phyloP scores from a whole-genome alignment of 1,140 invertebrate species.

The Brachionus manjavacas region DNA sequence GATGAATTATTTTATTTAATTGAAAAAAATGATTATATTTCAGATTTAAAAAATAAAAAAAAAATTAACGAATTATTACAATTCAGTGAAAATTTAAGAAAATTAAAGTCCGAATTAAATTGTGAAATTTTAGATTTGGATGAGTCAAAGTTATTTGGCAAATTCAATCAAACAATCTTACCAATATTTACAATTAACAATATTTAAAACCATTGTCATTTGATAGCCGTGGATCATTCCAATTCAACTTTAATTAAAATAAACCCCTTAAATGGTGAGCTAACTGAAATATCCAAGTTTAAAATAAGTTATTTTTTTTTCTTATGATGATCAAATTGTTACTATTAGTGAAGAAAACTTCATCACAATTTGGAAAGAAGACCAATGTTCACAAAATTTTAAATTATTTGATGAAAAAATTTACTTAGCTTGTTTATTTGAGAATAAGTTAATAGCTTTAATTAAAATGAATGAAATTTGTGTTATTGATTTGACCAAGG shows the following conservation, averaged over 20 bases:
- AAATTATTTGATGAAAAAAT: neutral
- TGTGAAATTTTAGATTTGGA: neutral
- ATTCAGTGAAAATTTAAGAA: neutral
- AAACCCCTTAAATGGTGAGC: neutral
- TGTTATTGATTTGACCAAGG: neutral
- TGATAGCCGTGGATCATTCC: neutral
- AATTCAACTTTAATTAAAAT: neutral
- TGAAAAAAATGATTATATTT: neutral
- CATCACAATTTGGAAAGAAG: neutral
- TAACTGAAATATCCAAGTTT: neutral
- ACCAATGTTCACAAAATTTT: neutral
- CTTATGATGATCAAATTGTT: neutral
- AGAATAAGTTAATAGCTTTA: neutral
- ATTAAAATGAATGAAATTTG: neutral
- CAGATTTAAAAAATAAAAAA: neutral
- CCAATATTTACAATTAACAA: too few relatives aligned
- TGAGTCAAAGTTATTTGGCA: too few relatives aligned
- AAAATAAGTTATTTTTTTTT: neutral
- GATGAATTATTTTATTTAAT: neutral
- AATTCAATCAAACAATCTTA: too few relatives aligned
- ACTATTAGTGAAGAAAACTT: neutral
- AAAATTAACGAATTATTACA: neutral
- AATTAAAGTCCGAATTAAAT: neutral
- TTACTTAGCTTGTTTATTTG: neutral
- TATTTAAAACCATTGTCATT: too few relatives aligned